Conservation (phyloP, 2,797 vertebrate genomes). For the Helostoma temminkii region DNA sequence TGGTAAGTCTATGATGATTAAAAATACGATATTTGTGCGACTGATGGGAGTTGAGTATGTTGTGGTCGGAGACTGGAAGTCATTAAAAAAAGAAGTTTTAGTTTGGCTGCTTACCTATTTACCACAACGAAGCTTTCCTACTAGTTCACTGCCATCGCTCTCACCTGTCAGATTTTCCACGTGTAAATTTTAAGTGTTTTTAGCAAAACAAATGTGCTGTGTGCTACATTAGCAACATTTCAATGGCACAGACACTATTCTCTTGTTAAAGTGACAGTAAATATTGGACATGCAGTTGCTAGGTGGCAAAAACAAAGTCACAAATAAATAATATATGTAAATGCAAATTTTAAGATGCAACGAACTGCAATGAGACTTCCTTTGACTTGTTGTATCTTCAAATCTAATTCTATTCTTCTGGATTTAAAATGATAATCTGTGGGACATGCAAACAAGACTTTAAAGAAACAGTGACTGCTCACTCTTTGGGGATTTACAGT, state of each 20-base stretch:
- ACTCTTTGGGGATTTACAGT: conserved; percentile 24
- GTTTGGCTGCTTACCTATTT: too few species aligned
- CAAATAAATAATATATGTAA: too few species aligned
- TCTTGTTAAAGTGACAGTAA: background rate
- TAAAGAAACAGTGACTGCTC: background rate
- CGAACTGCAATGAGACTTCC: background rate
- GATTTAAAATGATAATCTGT: conserved; percentile 24
- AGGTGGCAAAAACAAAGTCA: background rate
- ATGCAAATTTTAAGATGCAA: too few species aligned
- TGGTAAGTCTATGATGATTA: conserved; percentile 29
- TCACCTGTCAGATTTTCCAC: too few species aligned
- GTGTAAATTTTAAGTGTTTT: too few species aligned
- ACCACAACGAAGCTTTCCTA: too few species aligned
- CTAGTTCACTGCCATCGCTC: too few species aligned
- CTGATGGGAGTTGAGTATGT: conserved; percentile 43
- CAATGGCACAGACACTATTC: background rate
- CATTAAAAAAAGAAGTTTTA: conserved; percentile 7
- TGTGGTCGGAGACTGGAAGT: conserved; percentile 11
- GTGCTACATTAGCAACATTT: background rate
- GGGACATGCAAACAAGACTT: conserved; percentile 2
- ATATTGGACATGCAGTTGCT: background rate
- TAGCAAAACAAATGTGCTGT: background rate
- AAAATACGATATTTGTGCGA: conserved; percentile 16
- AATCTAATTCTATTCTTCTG: background rate
- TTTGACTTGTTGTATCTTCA: background rate